Conservation (phyloP, 2,113 vertebrate genomes). For the Sander vitreus region DNA sequence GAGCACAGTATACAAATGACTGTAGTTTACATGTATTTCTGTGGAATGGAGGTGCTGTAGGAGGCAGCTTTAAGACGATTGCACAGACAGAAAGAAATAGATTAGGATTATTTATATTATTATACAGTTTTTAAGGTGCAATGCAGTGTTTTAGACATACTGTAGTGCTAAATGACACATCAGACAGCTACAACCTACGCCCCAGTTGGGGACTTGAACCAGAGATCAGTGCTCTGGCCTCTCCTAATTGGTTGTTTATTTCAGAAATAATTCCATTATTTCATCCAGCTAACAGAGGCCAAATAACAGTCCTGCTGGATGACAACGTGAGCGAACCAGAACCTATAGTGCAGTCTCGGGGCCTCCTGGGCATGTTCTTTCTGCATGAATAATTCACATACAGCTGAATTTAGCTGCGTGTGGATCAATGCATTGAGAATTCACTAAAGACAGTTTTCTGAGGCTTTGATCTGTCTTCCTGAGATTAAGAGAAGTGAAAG, state of each 20-base stretch:
- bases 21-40: neutral
- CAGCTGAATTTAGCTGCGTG: conserved; percentile 74
- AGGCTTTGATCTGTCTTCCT: conserved; percentile 56
- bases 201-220: conserved; percentile 13
- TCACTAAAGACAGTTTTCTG: conserved; percentile 45
- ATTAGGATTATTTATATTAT: conserved; percentile 15
- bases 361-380: conserved; percentile 55
- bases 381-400: conserved; percentile 79
- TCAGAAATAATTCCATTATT: neutral
- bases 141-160: conserved; percentile 11
- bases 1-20: neutral
- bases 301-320: conserved; percentile 53
- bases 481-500: conserved; percentile 46
- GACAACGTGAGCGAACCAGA: conserved; percentile 13
- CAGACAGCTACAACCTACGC: neutral
- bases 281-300: conserved; percentile 15
- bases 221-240: conserved; percentile 1
- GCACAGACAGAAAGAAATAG: neutral
- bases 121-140: conserved; percentile 4
- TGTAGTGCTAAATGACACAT: conserved; percentile 13
- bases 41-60: conserved; percentile 2
- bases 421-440: conserved; percentile 73
- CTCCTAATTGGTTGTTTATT: conserved; percentile 51
- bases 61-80: neutral
- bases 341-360: conserved; percentile 14